Base-by-base conservation (phyloP, 2,797 vertebrate species). In the Chromobotia macracanthus region DNA sequence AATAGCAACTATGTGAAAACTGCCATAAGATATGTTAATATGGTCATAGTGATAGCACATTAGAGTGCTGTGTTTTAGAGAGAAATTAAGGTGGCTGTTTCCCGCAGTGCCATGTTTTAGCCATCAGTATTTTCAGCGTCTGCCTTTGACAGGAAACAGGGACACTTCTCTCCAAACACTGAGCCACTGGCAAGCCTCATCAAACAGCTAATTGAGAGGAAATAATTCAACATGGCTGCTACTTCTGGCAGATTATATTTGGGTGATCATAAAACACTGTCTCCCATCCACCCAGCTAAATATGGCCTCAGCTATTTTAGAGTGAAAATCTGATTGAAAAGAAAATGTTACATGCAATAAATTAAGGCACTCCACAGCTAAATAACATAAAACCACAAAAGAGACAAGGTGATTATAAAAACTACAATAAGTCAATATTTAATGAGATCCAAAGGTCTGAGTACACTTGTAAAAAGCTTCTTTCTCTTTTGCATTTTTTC, bases 151-250 rank as follows among this genome's bases (percentile, higher is more conserved):
- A 75, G 55, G 63, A 44, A 64, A 41, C 51, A 58, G 70, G 23
- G 77, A 64, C 11, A 44, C 38, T 58, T 73, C 64, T 63, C 73
- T 75, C 38, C 18, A 82, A 78, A 63, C 48, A 6, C 60, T 56
- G 56, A 67, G 68, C 55, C 58, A 80, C 51, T 77, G 75, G 75
- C 75, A 77, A 77, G 75, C 56, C 75, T 77, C 75, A 77, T 77
- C 55, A 70, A 55, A 9, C 65, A 61, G 25, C 75, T 46, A 77
- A 77, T 61, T 69, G 55, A 77, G 66, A 61, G 66, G 75, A 77
- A 77, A 77, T 69, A 70, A 77, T 61, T 69, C 55, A 77, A 77
- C 55, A 69, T 70, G 66, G 75, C 66, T 77, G 66, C 66, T 61
- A 55, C 25, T 50, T 69, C 61, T 51, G 55, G 25, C 75, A 51